These are phyloP conservation scores for Tupaia tana DNA, from an alignment of 2,113 vertebrate species.

Conservation along the genomic window DNA sequence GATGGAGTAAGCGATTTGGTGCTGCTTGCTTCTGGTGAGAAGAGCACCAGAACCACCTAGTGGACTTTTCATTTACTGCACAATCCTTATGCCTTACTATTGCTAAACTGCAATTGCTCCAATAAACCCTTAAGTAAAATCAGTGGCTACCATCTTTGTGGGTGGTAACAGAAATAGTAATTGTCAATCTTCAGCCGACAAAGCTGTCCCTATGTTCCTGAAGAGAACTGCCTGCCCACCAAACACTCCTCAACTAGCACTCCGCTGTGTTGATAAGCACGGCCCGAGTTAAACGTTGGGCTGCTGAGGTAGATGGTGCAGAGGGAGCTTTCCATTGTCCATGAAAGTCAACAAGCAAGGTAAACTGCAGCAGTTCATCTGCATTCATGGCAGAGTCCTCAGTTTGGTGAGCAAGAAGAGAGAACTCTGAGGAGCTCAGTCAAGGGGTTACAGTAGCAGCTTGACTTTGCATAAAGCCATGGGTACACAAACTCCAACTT, in stretches of 20 bases:
- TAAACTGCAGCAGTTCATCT: neutral
- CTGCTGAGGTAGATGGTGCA: neutral
- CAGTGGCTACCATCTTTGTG: neutral
- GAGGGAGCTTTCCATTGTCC: neutral
- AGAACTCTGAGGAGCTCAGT: neutral
- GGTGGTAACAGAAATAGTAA: neutral
- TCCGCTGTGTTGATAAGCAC: neutral
- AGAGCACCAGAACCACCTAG: conserved; percentile 88
- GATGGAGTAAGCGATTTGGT: neutral
- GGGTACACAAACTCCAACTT: neutral
- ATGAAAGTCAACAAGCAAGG: neutral
- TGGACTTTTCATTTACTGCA: conserved; percentile 85
- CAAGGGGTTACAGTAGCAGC: neutral
- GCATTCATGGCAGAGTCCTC: neutral
- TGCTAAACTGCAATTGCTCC: neutral
- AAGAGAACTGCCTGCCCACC: neutral
- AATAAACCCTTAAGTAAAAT: neutral
- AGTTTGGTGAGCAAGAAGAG: neutral
- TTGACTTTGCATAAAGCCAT: neutral
- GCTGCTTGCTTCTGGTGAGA: conserved; percentile 38
- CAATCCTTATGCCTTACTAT: neutral
- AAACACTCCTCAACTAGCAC: neutral
- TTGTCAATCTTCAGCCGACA: conserved; percentile 8
- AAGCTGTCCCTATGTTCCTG: neutral
- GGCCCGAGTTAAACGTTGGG: neutral